These are phyloP conservation scores for Parnassius glacialis DNA, from an alignment of 2,888 invertebrate genomes.

Conservation along the genomic window DNA sequence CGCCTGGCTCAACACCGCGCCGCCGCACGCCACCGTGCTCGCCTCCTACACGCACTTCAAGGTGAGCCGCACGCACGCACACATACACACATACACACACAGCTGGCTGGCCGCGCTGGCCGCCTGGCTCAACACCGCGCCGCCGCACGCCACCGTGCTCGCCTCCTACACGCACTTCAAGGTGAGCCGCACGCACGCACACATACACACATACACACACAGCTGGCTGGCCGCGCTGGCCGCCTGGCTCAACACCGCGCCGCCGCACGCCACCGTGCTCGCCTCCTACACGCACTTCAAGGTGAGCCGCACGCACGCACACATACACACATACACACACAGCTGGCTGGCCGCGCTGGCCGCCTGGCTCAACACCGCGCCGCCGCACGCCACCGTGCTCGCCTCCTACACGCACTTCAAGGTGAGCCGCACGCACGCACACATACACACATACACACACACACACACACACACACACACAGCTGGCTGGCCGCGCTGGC, in stretches of 20 bases:
- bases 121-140: no score
- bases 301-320: not conserved
- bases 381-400: not conserved
- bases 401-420: not conserved
- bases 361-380: constrained; percentile 94
- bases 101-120: no score
- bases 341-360: constrained; percentile 92
- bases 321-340: no score
- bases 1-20: no score
- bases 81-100: not conserved
- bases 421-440: not conserved
- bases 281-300: not conserved
- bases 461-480: no score
- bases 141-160: not conserved
- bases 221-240: constrained; percentile 92
- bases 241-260: constrained; percentile 94
- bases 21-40: not conserved
- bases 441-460: not conserved
- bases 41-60: not conserved
- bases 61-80: not conserved
- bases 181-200: not conserved
- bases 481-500: constrained; percentile 92
- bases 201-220: no score
- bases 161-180: not conserved
- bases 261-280: not conserved